These are phyloP conservation scores for Rhizoglyphus robini DNA, from an alignment of 1,140 invertebrate genomes.

Conservation along the genomic window DNA sequence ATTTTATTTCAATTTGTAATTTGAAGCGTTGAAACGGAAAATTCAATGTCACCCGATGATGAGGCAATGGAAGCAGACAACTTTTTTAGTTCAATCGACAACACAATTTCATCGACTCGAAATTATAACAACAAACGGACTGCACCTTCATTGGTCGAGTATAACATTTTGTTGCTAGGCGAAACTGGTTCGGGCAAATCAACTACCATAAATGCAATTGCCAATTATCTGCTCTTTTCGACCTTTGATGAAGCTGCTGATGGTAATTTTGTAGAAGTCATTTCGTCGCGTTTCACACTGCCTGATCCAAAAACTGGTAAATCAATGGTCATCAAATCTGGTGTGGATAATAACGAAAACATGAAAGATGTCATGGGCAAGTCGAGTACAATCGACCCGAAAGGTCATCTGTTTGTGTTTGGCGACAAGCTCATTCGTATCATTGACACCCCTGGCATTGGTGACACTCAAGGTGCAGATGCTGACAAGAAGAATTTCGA, in stretches of 20 bases:
- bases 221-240: slow-evolving; percentile 22
- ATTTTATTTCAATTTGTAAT: too few relatives aligned
- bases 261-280: background rate
- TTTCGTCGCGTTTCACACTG: background rate
- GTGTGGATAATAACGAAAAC: background rate
- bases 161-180: slow-evolving; percentile 25
- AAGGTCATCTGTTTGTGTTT: background rate
- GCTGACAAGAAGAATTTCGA: slow-evolving; percentile 13
- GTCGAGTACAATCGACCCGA: background rate
- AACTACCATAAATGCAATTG: slow-evolving; percentile 25
- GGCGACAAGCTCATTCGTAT: background rate
- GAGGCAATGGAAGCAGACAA: too few relatives aligned
- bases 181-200: slow-evolving; percentile 28
- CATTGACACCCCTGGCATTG: slow-evolving; percentile 17
- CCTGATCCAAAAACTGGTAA: background rate
- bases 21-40: too few relatives aligned
- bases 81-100: too few relatives aligned
- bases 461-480: background rate
- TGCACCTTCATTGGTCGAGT: too few relatives aligned
- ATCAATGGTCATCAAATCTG: background rate
- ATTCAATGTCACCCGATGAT: too few relatives aligned
- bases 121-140: too few relatives aligned
- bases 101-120: too few relatives aligned
- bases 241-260: slow-evolving; percentile 23
- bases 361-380: background rate